These are phyloP conservation scores for Motacilla alba DNA, from an alignment of 2,113 vertebrate species.

Conservation along the genomic window DNA sequence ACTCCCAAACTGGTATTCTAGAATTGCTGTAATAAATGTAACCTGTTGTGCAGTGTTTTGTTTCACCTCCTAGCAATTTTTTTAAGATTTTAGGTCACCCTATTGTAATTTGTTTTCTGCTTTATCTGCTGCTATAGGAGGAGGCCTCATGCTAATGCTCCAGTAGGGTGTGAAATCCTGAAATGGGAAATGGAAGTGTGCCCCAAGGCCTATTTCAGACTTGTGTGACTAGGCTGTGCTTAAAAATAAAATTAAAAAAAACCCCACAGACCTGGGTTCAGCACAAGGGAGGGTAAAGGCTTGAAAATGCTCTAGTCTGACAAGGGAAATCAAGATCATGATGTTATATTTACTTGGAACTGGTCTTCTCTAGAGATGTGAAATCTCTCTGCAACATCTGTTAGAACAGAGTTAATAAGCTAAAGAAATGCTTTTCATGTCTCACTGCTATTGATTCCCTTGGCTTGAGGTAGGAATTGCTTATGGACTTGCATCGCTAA, in stretches of 20 bases:
- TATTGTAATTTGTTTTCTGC: constrained; percentile 31
- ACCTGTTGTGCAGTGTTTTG: neutral
- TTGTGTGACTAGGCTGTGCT: neutral
- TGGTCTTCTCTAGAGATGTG: neutral
- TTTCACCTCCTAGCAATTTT: constrained; percentile 30
- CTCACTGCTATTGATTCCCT: neutral
- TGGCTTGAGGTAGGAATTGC: neutral
- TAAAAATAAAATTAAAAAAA: neutral
- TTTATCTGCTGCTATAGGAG: neutral
- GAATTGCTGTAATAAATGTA: neutral
- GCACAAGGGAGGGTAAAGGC: neutral
- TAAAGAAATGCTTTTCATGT: neutral
- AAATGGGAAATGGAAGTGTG: neutral
- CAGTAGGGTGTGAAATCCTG: constrained; percentile 2
- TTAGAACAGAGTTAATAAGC: neutral
- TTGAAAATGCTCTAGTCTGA: neutral
- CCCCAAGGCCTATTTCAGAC: neutral
- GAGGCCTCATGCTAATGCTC: constrained; percentile 4
- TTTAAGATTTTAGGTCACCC: neutral
- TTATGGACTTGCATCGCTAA: neutral
- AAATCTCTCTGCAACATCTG: neutral
- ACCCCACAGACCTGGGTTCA: neutral
- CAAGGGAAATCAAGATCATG: neutral
- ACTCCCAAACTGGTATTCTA: neutral
- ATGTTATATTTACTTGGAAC: neutral